Evolutionary conservation across 2,113 vertebrate species (phyloP).

Genomic region (Solea senegalensis): DNA sequence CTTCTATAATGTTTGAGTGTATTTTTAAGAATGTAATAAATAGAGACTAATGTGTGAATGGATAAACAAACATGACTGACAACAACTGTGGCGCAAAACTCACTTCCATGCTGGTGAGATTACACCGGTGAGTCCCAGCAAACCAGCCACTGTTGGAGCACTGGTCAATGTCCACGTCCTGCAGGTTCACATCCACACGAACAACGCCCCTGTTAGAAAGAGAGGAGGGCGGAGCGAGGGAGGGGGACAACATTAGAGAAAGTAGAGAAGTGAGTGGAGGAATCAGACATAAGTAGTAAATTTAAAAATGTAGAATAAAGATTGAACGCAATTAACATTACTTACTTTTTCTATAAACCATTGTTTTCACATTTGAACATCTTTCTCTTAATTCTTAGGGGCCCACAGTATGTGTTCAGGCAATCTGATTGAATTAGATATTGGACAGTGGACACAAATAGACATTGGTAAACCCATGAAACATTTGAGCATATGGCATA

Average conservation of each 20-base stretch:
- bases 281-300: not conserved
- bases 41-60: not conserved
- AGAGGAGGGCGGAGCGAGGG: not conserved
- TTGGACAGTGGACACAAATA: no score
- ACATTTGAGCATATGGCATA: no score
- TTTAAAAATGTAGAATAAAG: not conserved
- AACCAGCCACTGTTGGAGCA: slow-evolving; percentile 96
- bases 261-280: not conserved
- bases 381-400: not conserved
- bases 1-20: not conserved
- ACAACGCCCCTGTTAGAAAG: slow-evolving; percentile 87
- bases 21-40: not conserved
- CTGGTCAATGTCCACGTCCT: slow-evolving; percentile 97
- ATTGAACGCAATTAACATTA: not conserved
- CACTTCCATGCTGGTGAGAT: slow-evolving; percentile 95
- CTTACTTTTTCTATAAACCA: not conserved
- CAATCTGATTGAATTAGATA: not conserved
- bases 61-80: no score
- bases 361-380: not conserved
- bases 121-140: slow-evolving; percentile 94
- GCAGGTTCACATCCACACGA: slow-evolving; percentile 94
- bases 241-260: not conserved
- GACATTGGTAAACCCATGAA: no score
- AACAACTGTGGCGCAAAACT: slow-evolving; percentile 31
- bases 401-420: not conserved